These are phyloP conservation scores for Diogma glabrata DNA, from an alignment of 2,888 invertebrate species.

Conservation along the genomic window DNA sequence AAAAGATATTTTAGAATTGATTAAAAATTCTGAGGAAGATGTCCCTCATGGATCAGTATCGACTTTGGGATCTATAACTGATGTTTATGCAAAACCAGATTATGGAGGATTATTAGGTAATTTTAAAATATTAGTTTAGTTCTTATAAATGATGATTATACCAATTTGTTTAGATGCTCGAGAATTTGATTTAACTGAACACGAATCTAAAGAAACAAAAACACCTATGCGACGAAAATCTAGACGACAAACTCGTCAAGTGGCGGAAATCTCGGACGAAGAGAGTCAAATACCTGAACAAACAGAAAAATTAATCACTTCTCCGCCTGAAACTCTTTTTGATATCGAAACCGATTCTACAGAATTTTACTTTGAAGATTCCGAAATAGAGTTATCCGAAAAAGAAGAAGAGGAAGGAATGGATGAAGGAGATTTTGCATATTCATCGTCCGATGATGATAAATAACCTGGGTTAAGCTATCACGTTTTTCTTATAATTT, in stretches of 20 bases:
- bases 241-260: too few relatives aligned
- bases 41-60: neutral
- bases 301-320: too few relatives aligned
- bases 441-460: slow-evolving; percentile 18
- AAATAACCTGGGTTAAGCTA: too few relatives aligned
- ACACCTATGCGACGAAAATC: too few relatives aligned
- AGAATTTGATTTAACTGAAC: too few relatives aligned
- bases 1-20: neutral
- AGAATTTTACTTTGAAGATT: slow-evolving; percentile 15
- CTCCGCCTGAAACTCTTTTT: neutral
- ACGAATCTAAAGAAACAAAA: too few relatives aligned
- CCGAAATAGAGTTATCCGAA: slow-evolving; percentile 22
- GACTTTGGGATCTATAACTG: neutral
- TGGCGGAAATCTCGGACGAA: too few relatives aligned
- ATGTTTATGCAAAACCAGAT: neutral
- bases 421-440: slow-evolving; percentile 26
- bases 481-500: too few relatives aligned
- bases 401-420: slow-evolving; percentile 27
- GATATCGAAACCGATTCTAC: slow-evolving; percentile 25
- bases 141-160: too few relatives aligned
- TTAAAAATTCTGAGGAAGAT: neutral
- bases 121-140: too few relatives aligned
- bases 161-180: too few relatives aligned
- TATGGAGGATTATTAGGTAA: slow-evolving; percentile 1
- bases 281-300: too few relatives aligned